Conservation (phyloP, 2,888 invertebrate genomes). For the Escarpia spicata region DNA sequence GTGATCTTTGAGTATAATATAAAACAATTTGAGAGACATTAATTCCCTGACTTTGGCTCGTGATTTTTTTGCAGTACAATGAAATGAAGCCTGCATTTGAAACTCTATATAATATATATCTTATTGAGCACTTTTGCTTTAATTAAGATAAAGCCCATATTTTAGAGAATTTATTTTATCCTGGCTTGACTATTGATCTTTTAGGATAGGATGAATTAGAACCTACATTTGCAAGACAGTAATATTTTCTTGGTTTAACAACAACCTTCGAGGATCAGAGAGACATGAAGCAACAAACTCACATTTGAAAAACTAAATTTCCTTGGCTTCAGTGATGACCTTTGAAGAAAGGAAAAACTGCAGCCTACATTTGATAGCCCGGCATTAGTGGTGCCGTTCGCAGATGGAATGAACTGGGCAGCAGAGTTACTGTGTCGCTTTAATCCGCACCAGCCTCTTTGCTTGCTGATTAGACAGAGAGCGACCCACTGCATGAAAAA, state of each 20-base stretch:
- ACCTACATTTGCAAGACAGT: background rate
- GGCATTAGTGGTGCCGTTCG: background rate
- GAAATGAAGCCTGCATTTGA: too few relatives aligned
- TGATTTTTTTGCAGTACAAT: too few relatives aligned
- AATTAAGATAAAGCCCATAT: too few relatives aligned
- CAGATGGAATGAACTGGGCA: background rate
- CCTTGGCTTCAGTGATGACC: background rate
- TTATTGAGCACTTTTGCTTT: too few relatives aligned
- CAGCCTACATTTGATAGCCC: background rate
- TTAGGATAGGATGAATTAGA: too few relatives aligned
- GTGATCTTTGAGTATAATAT: background rate
- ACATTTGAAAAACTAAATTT: background rate
- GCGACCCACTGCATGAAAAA: background rate
- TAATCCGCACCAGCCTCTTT: background rate
- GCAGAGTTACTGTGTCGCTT: constrained; percentile 9
- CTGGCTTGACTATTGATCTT: too few relatives aligned
- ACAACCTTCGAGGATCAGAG: too few relatives aligned
- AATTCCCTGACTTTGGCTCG: too few relatives aligned
- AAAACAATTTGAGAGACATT: background rate
- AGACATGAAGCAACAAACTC: background rate
- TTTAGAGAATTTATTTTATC: too few relatives aligned
- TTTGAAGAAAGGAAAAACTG: background rate
- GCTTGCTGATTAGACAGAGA: background rate
- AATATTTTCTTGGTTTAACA: too few relatives aligned
- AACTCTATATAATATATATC: too few relatives aligned